Percentiles rank a stretch among this genome's conserved stretches.
These are phyloP conservation scores for Ptychobarbus kaznakovi DNA, from an alignment of 2,797 vertebrate species.

Conservation along the genomic window DNA sequence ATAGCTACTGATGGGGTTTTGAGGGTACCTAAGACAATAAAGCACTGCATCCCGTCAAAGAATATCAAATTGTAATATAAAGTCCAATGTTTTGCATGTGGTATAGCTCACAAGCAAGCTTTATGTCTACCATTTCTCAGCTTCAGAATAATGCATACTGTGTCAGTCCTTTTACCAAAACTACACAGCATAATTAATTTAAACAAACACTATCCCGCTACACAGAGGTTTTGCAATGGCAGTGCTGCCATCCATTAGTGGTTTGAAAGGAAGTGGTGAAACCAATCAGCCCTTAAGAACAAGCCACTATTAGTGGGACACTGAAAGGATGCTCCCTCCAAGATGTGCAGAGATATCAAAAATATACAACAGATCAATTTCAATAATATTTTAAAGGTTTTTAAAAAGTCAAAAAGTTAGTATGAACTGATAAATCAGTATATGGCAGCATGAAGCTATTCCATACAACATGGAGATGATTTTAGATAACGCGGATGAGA, in stretches of 20 bases:
- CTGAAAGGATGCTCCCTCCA: background rate
- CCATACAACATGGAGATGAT: background rate
- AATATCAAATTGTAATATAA: background rate
- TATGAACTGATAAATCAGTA: background rate
- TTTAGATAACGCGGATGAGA: background rate
- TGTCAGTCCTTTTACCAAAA: background rate
- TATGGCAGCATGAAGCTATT: background rate
- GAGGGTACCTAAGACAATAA: background rate
- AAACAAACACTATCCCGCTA: background rate
- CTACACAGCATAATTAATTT: background rate
- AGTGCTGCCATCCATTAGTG: slow-evolving; percentile 13
- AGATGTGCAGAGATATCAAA: background rate
- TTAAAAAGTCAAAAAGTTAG: background rate
- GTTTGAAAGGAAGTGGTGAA: slow-evolving; percentile 32
- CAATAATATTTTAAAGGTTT: background rate
- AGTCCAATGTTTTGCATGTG: background rate
- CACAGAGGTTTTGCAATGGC: background rate
- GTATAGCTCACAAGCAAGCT: background rate
- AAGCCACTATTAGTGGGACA: slow-evolving; percentile 10
- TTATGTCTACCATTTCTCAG: background rate
- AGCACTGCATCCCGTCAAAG: background rate
- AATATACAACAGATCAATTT: background rate
- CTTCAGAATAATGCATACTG: background rate
- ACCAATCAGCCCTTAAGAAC: background rate
- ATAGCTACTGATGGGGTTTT: background rate